Conservation (phyloP, 2,113 vertebrate genomes). For the Pachyramphus minor region DNA sequence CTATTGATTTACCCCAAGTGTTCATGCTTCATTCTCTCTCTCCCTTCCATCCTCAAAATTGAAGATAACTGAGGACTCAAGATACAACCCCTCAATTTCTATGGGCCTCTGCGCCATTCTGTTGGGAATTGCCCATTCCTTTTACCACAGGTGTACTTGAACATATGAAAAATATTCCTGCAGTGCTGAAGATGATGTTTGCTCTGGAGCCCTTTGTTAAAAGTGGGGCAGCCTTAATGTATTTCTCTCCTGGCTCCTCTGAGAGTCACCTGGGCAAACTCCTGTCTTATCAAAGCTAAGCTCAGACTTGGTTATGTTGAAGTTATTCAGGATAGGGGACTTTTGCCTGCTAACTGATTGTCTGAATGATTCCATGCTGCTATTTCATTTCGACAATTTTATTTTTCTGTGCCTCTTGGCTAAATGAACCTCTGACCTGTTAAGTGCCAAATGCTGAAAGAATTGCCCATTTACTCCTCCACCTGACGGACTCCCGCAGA, state of each 20-base stretch:
- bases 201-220: neutral
- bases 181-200: neutral
- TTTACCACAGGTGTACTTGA: neutral
- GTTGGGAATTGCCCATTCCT: neutral
- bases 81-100: neutral
- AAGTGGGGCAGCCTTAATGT: neutral
- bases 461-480: neutral
- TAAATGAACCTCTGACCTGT: slow-evolving; percentile 3
- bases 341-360: neutral
- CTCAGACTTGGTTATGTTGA: neutral
- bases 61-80: neutral
- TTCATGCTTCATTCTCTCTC: neutral
- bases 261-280: neutral
- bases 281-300: neutral
- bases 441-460: neutral
- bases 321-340: neutral
- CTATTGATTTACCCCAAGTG: neutral
- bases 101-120: neutral
- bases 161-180: neutral
- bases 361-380: neutral
- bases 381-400: neutral
- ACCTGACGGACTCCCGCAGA: slow-evolving; percentile 1
- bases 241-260: neutral
- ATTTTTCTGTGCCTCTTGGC: neutral
- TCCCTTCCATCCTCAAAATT: neutral